Base-by-base conservation (phyloP, 2,888 invertebrate species). In the Colostygia pectinataria region DNA sequence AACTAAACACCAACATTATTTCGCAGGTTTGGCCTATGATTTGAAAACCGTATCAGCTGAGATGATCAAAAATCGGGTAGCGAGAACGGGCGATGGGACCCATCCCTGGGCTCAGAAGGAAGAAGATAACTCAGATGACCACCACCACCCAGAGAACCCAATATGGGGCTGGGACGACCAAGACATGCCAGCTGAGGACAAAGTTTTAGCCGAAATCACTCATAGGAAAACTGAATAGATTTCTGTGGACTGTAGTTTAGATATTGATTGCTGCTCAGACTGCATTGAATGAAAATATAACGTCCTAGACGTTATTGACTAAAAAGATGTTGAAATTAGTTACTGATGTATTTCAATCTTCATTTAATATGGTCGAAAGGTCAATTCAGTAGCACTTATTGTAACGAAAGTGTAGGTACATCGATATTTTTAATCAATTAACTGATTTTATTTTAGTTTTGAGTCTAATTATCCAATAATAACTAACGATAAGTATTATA, bases 121-220 rank as follows among this genome's bases (percentile, higher is more conserved):
- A 28, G 71, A 77, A 54, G 59, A 60, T 10, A 59, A 74, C 37
- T 79, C 88, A 9, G 86, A 91, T 0, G 75, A 78, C 5, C 80
- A 90, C 39, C 85, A 90, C 28, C 84, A 88, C 28, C 91, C 92
- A 15, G 92, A 92, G 27, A 91, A 91, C 47, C 85, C 91, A 4
- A 77, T 92, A 8, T 96, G 96, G 96, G 96, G 96, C 0, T 97
- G 96, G 96, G 95, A 94, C 24, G 96, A 96, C 70, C 77, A 83
- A 48, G 96, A 96, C 62, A 93, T 96, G 92, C 82, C 91, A 0
- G 91, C 91, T 1, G 94, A 95, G 39, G 95, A 96, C 44, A 92
- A 91, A 53, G 77, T 90, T 47, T 71, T 89, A 28, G 92, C 91
- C 0, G 80, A 90, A 71, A 86, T 90, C 8, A 71, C 66, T 9